Evolutionary conservation across 2,797 vertebrate species (phyloP), one percentile per base, ranked within the genome.

Genomic region (Nannoperca australis): DNA sequence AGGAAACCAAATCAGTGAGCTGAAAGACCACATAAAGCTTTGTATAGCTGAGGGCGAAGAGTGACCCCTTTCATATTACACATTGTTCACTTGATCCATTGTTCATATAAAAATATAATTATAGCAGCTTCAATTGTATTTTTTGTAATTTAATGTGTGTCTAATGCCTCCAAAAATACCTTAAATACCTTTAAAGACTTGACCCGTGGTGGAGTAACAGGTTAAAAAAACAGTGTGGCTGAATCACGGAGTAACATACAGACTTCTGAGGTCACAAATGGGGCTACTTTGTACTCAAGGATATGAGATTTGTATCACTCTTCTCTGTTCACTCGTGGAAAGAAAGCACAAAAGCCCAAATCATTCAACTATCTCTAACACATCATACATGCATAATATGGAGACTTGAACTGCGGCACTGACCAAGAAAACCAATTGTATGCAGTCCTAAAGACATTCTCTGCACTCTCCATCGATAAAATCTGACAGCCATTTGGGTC

Each of bases 401-500:
- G n/a, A 44, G 40, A 27, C 34, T 56, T 59, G 42, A 66, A 22
- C 15, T 66, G 9, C 2, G 32, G 22, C 38, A 1, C 2, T 45
- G 44, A 63, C 17, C 38, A 14, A 42, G 17, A 51, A 64, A 55
- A 56, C 18, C 17, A 4, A 3, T 47, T 44, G 54, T 70, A 54
- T 69, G 56, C 10, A 40, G 61, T 34, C 30, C 44, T 77, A 44
- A 64, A 69, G 38, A 54, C 38, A 27, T 15, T 5, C 4, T 61
- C 49, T 47, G 34, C 45, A 0, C 70, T 50, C 44, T 17, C n/a
- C 45, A 6, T 36, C 5, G 56, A 69, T 69, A 32, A 45, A 53
- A 68, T 70, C 72, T 71, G 62, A 71, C 72, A 66, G 20, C 40
- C 49, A 15, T 66, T 38, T 40, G 24, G 24, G 58, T 70, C 63